phyloP scores from a whole-genome alignment of 2,888 invertebrate species.

The Agrilus cyanescens region DNA sequence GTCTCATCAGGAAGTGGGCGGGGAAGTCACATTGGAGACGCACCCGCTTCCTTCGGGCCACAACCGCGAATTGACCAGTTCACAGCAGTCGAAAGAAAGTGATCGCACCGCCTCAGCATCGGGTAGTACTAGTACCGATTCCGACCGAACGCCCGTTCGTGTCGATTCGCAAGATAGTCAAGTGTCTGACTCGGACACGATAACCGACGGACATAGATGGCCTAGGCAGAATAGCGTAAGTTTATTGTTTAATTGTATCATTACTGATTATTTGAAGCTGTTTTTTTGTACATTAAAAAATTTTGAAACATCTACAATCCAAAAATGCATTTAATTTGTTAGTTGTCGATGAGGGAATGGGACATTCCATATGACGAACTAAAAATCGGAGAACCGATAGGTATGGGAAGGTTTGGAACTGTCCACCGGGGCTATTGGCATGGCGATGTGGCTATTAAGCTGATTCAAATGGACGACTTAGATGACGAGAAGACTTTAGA shows the following conservation, averaged over 20 bases:
- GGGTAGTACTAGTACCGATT: constrained; percentile 66
- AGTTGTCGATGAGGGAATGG: constrained; percentile 90
- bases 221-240: constrained; percentile 72
- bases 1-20: constrained; percentile 29
- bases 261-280: too few species aligned
- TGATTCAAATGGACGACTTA: constrained; percentile 83
- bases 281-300: background rate
- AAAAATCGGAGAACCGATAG: constrained; percentile 75
- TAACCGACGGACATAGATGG: constrained; percentile 46
- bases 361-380: constrained; percentile 96
- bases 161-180: constrained; percentile 77
- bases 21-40: constrained; percentile 42
- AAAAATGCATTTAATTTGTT: background rate
- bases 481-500: constrained; percentile 83
- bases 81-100: constrained; percentile 56
- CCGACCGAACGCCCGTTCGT: constrained; percentile 67
- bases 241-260: constrained; percentile 20
- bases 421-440: constrained; percentile 96
- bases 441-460: constrained; percentile 94
- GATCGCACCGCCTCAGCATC: constrained; percentile 61
- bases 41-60: constrained; percentile 32
- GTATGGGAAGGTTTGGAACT: constrained; percentile 86
- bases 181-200: constrained; percentile 50
- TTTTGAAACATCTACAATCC: background rate
- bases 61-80: constrained; percentile 39